Percentiles rank a stretch among this genome's conserved stretches.
These are phyloP conservation scores for Apostichopus californicus DNA, from an alignment of 35 echinoderm and acorn worm genomes.

Conservation along the genomic window DNA sequence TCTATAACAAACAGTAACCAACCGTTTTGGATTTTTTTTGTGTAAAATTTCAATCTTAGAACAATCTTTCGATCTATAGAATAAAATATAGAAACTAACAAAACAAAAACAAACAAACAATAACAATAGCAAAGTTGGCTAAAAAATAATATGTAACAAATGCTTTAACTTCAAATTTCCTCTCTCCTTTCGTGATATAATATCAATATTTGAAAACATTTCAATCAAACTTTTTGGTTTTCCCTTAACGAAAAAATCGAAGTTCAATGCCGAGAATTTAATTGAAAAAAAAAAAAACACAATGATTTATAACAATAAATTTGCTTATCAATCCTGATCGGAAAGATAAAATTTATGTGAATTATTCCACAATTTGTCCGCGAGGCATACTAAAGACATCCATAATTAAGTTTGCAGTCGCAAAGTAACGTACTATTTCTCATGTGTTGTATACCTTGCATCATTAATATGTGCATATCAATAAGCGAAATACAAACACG, in stretches of 20 bases:
- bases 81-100: no score
- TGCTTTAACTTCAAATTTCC: no score
- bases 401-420: slow-evolving; percentile 25
- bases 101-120: no score
- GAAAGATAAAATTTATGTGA: slow-evolving; percentile 33
- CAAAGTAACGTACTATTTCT: not conserved
- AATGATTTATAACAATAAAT: no score
- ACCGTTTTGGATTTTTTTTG: no score
- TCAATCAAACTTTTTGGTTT: not conserved
- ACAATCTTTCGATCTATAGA: no score
- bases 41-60: no score
- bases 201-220: not conserved
- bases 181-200: no score
- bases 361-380: slow-evolving; percentile 35
- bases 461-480: slow-evolving; percentile 42
- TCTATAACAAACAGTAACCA: no score
- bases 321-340: slow-evolving; percentile 4
- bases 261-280: not conserved
- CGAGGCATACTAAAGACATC: slow-evolving; percentile 22
- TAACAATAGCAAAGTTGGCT: no score
- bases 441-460: slow-evolving; percentile 2
- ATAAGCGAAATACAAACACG: slow-evolving; percentile 3
- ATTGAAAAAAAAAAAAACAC: not conserved
- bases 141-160: no score
- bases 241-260: not conserved